These are phyloP conservation scores for Tachypleus tridentatus DNA, from an alignment of 1,140 invertebrate genomes.

Conservation along the genomic window DNA sequence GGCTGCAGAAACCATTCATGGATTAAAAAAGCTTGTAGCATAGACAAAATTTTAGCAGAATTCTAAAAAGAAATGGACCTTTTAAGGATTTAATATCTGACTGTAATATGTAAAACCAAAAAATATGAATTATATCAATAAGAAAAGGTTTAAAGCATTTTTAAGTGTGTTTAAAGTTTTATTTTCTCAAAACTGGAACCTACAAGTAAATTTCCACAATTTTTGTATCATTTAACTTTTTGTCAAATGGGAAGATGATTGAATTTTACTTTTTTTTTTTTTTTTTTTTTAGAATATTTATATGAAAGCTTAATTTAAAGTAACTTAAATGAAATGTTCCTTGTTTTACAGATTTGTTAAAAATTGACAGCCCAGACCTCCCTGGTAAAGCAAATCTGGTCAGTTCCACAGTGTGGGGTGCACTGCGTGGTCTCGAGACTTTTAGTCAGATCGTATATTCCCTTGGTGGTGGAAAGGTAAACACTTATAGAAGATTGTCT, in stretches of 20 bases:
- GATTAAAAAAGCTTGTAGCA: too few species aligned
- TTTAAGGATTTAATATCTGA: too few species aligned
- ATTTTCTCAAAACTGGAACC: too few species aligned
- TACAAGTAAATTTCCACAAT: too few species aligned
- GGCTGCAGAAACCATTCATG: too few species aligned
- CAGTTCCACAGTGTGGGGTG: constrained; percentile 52
- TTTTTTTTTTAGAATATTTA: background rate
- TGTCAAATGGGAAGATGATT: background rate
- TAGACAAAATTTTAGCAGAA: too few species aligned
- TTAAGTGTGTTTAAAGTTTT: too few species aligned
- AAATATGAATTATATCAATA: too few species aligned
- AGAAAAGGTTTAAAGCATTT: too few species aligned
- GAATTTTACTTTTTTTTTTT: background rate
- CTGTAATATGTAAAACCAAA: too few species aligned
- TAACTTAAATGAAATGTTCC: constrained; percentile 3
- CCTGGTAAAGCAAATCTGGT: constrained; percentile 28
- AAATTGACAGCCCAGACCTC: constrained; percentile 33
- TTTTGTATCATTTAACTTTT: background rate
- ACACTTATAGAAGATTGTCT: background rate
- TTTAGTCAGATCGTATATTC: constrained; percentile 54
- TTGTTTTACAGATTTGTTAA: constrained; percentile 34
- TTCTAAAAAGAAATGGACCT: too few species aligned
- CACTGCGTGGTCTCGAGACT: constrained; percentile 61
- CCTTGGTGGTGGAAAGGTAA: constrained; percentile 35
- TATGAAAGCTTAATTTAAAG: background rate